phyloP scores from a whole-genome alignment of 1,140 invertebrate genomes.

The Carcinoscorpius rotundicauda region DNA sequence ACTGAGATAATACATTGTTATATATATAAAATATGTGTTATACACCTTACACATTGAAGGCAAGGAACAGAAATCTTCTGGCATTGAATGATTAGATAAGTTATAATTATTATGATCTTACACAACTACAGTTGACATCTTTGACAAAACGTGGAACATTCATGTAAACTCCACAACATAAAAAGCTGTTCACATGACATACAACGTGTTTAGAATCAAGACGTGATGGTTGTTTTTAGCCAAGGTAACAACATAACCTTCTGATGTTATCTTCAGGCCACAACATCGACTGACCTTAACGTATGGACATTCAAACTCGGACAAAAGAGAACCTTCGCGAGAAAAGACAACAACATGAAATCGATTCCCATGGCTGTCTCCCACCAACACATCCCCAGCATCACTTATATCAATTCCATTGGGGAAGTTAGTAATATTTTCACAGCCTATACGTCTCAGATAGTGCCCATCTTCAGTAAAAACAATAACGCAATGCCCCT shows the following conservation, averaged over 20 bases:
- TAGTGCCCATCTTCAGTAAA: slow-evolving; percentile 85
- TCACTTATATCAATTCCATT: slow-evolving; percentile 96
- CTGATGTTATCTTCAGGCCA: slow-evolving; percentile 89
- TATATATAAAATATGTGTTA: no score
- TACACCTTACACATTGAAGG: no score
- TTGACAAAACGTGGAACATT: no score
- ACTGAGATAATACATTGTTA: no score
- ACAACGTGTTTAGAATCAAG: slow-evolving; percentile 86
- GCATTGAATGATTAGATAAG: no score
- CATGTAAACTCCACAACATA: no score
- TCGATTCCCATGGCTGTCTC: slow-evolving; percentile 93
- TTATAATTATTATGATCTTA: no score
- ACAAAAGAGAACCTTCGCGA: slow-evolving; percentile 68
- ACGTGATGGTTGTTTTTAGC: slow-evolving; percentile 98
- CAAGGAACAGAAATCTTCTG: no score
- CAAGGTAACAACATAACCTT: slow-evolving; percentile 90
- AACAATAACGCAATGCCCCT: slow-evolving; percentile 92
- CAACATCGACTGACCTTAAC: slow-evolving; percentile 95
- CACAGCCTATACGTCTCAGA: slow-evolving; percentile 81
- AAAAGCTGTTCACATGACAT: slow-evolving; percentile 45
- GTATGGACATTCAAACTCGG: slow-evolving; percentile 91
- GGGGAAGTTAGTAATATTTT: slow-evolving; percentile 90
- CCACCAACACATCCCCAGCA: slow-evolving; percentile 87
- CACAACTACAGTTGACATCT: not conserved
- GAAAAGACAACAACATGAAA: slow-evolving; percentile 92